These are phyloP conservation scores for Cydia pomonella DNA, from an alignment of 1,140 invertebrate species.

Conservation along the genomic window DNA sequence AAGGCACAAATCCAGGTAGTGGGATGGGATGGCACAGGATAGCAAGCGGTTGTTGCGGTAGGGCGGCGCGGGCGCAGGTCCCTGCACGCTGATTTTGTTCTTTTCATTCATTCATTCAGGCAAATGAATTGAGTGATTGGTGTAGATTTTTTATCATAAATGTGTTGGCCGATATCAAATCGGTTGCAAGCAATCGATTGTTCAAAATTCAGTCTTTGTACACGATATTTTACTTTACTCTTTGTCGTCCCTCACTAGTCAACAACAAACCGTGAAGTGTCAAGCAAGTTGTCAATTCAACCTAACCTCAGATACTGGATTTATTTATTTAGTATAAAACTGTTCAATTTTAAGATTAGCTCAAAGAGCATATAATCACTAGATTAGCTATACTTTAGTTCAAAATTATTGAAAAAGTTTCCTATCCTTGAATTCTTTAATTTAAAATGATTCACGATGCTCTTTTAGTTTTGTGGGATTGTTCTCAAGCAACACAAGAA, in stretches of 20 bases:
- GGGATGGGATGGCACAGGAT: not conserved
- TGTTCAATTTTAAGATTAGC: too few relatives aligned
- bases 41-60: conserved; percentile 9
- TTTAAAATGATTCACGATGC: conserved; percentile 72
- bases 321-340: too few relatives aligned
- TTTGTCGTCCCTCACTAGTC: too few relatives aligned
- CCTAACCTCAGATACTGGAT: not conserved
- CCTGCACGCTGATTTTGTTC: conserved; percentile 28
- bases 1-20: conserved; percentile 30
- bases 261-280: too few relatives aligned
- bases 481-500: conserved; percentile 50
- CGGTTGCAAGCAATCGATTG: not conserved
- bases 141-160: not conserved
- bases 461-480: conserved; percentile 74
- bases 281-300: not conserved
- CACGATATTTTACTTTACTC: not conserved
- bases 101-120: conserved; percentile 29
- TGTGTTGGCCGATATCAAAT: too few relatives aligned
- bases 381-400: too few relatives aligned
- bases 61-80: conserved; percentile 28
- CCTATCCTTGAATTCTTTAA: too few relatives aligned
- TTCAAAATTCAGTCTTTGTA: not conserved
- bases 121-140: not conserved
- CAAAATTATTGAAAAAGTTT: too few relatives aligned
- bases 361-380: too few relatives aligned